Base-by-base conservation (phyloP, 2,113 vertebrate species). In the Caracal caracal region DNA sequence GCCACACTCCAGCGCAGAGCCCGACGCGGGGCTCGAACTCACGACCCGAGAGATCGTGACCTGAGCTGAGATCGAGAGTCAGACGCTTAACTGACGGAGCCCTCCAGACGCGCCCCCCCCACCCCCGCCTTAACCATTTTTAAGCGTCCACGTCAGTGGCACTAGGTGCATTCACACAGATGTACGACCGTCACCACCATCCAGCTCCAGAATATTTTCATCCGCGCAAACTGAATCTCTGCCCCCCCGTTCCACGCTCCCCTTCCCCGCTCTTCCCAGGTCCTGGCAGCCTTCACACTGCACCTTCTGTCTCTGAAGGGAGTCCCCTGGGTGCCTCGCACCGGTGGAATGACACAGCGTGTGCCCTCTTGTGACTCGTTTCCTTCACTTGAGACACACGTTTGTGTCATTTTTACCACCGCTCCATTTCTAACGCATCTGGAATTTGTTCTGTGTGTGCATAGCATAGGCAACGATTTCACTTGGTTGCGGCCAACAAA, bases 231-330 rank as follows among this genome's bases (percentile, higher is more conserved):
- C 15, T 5, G 71, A 92, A 73, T 61, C 66, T 59, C 59, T 51
- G n/a, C 33, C n/a, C 40, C 40, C 56, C 56, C 17, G 20, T 22
- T 22, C 56, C 56, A 22, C 7, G 8, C 19, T 28, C 3, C 22
- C 0, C 0, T 56, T 35, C 17, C 2, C 10, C 10, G 10, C 10
- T 33, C 56, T 22, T 59, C 4, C 28, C 6, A 53, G 0, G 0
- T 16, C 40, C 37, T 3, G 12, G 80, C 24, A 30, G 5, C 22
- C 53, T 11, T 7, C 19, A 4, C 24, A 0, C 16, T 37, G 19
- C 59, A 37, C 28, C 56, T 59, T 56, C 20, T 59, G 30, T 43
- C 30, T 17, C 83, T 33, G 17, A 24, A 26, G 0, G 28, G 30
- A 43, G 10, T 51, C 0, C 8, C 40, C 76, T 33, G 59, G 59